Conservation (phyloP, 2,113 vertebrate genomes). For the Psophia crepitans region DNA sequence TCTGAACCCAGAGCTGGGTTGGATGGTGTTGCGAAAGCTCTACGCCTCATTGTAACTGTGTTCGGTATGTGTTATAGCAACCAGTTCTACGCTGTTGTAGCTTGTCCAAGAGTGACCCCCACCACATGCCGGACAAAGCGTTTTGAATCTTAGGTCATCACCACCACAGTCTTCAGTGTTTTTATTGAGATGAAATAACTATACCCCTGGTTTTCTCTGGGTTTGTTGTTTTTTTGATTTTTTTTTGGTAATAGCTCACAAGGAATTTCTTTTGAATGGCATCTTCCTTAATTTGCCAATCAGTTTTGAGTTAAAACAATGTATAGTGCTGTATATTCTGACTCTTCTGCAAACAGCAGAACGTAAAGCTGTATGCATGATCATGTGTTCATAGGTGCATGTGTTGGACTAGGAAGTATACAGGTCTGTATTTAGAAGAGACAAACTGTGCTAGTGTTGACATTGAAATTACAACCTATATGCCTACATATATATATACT, state of each 20-base stretch:
- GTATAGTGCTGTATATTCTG: conserved; percentile 82
- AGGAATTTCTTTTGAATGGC: conserved; percentile 54
- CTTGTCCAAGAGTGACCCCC: conserved; percentile 32
- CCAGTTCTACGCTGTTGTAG: conserved; percentile 29
- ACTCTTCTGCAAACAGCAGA: conserved; percentile 74
- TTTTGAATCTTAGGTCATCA: conserved; percentile 60
- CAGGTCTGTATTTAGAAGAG: conserved; percentile 75
- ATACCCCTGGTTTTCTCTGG: conserved; percentile 62
- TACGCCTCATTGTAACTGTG: not conserved
- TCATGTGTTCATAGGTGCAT: conserved; percentile 76
- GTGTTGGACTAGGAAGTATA: conserved; percentile 71
- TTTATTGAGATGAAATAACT: conserved; percentile 70
- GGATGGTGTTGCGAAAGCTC: not conserved
- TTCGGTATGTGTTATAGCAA: conserved; percentile 33
- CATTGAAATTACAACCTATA: conserved; percentile 75
- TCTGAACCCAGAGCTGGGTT: conserved; percentile 70
- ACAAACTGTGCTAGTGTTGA: conserved; percentile 74
- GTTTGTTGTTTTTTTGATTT: not conserved
- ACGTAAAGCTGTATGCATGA: conserved; percentile 79
- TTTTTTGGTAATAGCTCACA: conserved; percentile 30
- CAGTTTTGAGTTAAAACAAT: conserved; percentile 64
- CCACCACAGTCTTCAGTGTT: conserved; percentile 85
- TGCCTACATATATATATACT: conserved; percentile 67
- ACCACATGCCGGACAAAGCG: not conserved
- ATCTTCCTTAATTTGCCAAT: conserved; percentile 59